phyloP scores from a whole-genome alignment of 1,140 invertebrate species.

The Asobara japonica region DNA sequence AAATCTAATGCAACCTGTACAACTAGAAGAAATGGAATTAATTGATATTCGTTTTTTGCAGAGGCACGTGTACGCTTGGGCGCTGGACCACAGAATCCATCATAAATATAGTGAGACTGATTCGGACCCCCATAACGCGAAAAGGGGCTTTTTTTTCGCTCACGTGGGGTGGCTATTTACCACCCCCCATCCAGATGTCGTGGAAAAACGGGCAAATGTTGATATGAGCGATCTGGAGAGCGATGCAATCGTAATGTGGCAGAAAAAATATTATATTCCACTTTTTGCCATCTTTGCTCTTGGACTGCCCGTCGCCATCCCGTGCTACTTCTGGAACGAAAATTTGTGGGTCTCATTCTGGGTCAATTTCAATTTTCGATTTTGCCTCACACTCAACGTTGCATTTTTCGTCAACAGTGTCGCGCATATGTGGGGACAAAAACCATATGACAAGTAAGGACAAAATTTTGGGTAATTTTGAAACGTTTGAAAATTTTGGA shows the following conservation, averaged over 20 bases:
- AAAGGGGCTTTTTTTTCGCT: slow-evolving; percentile 83
- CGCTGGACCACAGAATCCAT: slow-evolving; percentile 83
- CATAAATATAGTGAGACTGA: slow-evolving; percentile 86
- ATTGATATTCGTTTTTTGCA: slow-evolving; percentile 49
- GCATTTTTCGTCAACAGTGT: slow-evolving; percentile 94
- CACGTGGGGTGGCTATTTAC: slow-evolving; percentile 84
- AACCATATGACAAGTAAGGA: slow-evolving; percentile 87
- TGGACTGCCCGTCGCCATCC: slow-evolving; percentile 81
- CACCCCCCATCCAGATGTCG: slow-evolving; percentile 82
- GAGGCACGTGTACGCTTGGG: slow-evolving; percentile 81
- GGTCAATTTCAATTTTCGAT: slow-evolving; percentile 84
- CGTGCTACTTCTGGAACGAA: slow-evolving; percentile 88
- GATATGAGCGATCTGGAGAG: slow-evolving; percentile 84
- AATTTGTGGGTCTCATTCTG: slow-evolving; percentile 81
- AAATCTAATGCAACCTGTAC: no score
- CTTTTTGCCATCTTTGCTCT: slow-evolving; percentile 80
- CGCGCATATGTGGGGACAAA: slow-evolving; percentile 89
- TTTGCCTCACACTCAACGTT: slow-evolving; percentile 85
- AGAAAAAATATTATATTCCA: slow-evolving; percentile 77
- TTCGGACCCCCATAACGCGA: slow-evolving; percentile 84
- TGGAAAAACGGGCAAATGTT: slow-evolving; percentile 78
- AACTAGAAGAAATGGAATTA: slow-evolving; percentile 16
- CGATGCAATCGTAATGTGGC: slow-evolving; percentile 88
- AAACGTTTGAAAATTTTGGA: no score
- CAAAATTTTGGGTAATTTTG: no score